Percentiles rank a stretch among this genome's conserved stretches.
Conservation (phyloP, 2,888 invertebrate genomes). For the Zonitis immaculata region DNA sequence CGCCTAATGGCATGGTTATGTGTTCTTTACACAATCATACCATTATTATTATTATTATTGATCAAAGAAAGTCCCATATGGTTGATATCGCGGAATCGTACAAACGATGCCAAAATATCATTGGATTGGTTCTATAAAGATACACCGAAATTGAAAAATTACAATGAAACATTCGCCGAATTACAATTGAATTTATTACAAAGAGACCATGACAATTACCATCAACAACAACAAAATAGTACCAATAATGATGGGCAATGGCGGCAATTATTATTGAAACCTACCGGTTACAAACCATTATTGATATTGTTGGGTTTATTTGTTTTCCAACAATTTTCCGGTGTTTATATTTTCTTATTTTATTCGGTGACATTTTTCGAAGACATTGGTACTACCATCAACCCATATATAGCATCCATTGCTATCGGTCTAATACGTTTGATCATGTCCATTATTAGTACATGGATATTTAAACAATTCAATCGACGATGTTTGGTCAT, state of each 20-base stretch:
- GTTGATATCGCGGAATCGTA: slow-evolving; percentile 51
- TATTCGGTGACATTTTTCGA: slow-evolving; percentile 56
- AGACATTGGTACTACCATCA: slow-evolving; percentile 49
- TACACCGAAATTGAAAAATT: slow-evolving; percentile 39
- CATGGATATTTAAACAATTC: slow-evolving; percentile 50
- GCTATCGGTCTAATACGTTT: slow-evolving; percentile 53
- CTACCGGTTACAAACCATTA: slow-evolving; percentile 55
- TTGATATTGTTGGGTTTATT: slow-evolving; percentile 52
- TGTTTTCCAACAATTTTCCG: slow-evolving; percentile 55
- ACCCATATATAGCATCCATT: slow-evolving; percentile 52
- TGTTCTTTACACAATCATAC: slow-evolving; percentile 50
- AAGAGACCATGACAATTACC: slow-evolving; percentile 51
- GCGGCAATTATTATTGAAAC: slow-evolving; percentile 48
- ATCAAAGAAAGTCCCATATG: slow-evolving; percentile 56
- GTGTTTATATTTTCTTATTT: slow-evolving; percentile 56
- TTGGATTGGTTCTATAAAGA: slow-evolving; percentile 48
- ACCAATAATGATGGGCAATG: slow-evolving; percentile 34
- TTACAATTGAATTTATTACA: slow-evolving; percentile 49
- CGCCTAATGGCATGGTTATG: slow-evolving; percentile 53
- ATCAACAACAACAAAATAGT: slow-evolving; percentile 44
- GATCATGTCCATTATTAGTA: slow-evolving; percentile 53
- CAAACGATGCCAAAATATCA: slow-evolving; percentile 50
- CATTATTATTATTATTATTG: slow-evolving; percentile 48
- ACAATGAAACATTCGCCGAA: slow-evolving; percentile 47
- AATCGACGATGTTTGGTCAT: slow-evolving; percentile 51